Base-by-base conservation (phyloP, 1,140 invertebrate genomes). In the Microplitis demolitor region DNA sequence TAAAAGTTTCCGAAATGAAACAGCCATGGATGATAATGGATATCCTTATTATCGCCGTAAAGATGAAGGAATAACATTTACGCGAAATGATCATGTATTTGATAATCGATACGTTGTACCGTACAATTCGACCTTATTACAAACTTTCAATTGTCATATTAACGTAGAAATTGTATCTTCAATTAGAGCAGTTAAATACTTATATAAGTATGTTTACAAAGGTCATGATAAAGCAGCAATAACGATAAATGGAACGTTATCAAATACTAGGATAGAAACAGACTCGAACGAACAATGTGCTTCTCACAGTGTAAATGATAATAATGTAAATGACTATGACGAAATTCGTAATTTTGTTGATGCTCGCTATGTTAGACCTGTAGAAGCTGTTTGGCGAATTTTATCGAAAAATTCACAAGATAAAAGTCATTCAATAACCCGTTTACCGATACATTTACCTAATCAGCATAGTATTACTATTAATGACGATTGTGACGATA, bases 131-230 rank as follows among this genome's bases (percentile, higher is more conserved):
- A 11, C n/a, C 56, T 35, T 74, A 5, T 45, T 74, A 14, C 58
- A 33, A 56, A 68, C 24, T 63, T 71, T 66, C 14, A 71, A 68
- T 56, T 68, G 64, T 64, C 64, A 74, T 63, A 60, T 74, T 56
- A 67, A 71, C 58, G 74, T 66, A 4, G 64, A 72, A 62, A 16
- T 67, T 14, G 64, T 66, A 16, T 58, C 56, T 3, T 61, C 34
- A 14, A 53, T 72, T 14, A 74, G 53, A 69, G 33, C 62, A 3
- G 53, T 60, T 0, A 70, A 74, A 63, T 70, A 74, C 14, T 16
- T 70, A 11, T 74, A 61, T 51, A 58, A 70, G 58, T 70, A 70
- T 70, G 14, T 66, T 13, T 58, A 69, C n/a, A 64, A 69, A 53
- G 72, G 67, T 31, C 58, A 74, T 31, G 61, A 74, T 16, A 6